A percentile compares a stretch with the other conserved stretches of the same genome.
phyloP scores from a whole-genome alignment of 2,797 vertebrate genomes.

The Poliocrania exsul region DNA sequence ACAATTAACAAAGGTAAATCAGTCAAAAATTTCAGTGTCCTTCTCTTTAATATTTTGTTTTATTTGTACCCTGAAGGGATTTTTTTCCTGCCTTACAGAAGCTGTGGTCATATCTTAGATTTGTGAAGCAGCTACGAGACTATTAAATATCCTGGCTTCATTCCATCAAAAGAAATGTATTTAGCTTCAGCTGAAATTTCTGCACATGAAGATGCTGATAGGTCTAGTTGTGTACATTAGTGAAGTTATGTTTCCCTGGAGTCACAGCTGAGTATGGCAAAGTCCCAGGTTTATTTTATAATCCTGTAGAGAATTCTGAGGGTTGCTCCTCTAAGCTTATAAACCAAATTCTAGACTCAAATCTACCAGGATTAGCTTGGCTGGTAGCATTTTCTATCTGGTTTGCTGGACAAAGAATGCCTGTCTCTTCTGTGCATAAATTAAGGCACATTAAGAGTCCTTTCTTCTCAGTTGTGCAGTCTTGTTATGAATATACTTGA shows the following conservation, averaged over 20 bases:
- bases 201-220: not conserved
- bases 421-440: not conserved
- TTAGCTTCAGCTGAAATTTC: not conserved
- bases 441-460: not conserved
- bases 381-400: not conserved
- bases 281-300: not conserved
- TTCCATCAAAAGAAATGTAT: not conserved
- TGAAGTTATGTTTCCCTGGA: not conserved
- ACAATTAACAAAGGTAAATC: constrained; percentile 45
- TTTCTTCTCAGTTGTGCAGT: not conserved
- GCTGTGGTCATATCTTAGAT: not conserved
- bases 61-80: not conserved
- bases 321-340: not conserved
- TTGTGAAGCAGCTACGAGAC: not conserved
- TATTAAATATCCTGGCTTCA: not conserved
- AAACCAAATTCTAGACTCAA: not conserved
- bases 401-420: not conserved
- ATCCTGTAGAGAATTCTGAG: not conserved
- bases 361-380: not conserved
- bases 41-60: not conserved
- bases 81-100: not conserved
- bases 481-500: not conserved
- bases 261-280: not conserved
- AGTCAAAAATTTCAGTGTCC: not conserved
- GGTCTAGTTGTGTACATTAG: not conserved